A percentile compares a stretch with the other conserved stretches of the same genome.
Evolutionary conservation across 1,140 invertebrate genomes (phyloP).

Genomic region (Leptonema lineaticorne): DNA sequence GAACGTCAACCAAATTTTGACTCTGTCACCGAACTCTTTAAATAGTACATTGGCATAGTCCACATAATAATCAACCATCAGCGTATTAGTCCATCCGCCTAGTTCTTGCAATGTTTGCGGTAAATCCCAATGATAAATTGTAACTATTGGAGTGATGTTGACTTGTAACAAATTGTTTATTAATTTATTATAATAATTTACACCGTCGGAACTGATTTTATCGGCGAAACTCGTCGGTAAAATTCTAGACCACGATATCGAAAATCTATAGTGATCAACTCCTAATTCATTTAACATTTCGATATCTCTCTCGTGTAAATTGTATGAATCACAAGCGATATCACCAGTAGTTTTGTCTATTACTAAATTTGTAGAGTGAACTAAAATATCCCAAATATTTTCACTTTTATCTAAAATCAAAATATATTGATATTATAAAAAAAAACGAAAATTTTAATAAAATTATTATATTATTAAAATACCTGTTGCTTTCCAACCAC

Average conservation of each 20-base stretch:
- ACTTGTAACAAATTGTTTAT: constrained; percentile 53
- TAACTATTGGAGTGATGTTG: constrained; percentile 55
- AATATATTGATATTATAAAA: neutral
- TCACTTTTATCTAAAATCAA: constrained; percentile 44
- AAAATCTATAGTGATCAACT: constrained; percentile 56
- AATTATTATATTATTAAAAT: constrained; percentile 13
- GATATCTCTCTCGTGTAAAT: constrained; percentile 60
- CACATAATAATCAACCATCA: constrained; percentile 52
- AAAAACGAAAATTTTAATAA: neutral
- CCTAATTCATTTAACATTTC: constrained; percentile 52
- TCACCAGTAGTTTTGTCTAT: constrained; percentile 51
- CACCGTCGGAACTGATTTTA: constrained; percentile 53
- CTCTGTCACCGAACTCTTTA: constrained; percentile 48
- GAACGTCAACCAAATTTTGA: constrained; percentile 54
- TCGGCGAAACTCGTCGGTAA: constrained; percentile 52
- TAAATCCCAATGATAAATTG: constrained; percentile 42
- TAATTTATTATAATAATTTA: constrained; percentile 58
- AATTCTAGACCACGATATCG: constrained; percentile 58
- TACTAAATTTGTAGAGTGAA: constrained; percentile 47
- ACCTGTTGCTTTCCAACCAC: constrained; percentile 63
- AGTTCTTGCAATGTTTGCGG: constrained; percentile 43
- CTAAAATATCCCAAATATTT: constrained; percentile 53
- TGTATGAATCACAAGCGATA: constrained; percentile 62
- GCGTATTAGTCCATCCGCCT: constrained; percentile 60
- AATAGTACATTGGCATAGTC: constrained; percentile 53